These are phyloP conservation scores for Chydorus sphaericus DNA, from an alignment of 2,888 invertebrate species.

Conservation along the genomic window DNA sequence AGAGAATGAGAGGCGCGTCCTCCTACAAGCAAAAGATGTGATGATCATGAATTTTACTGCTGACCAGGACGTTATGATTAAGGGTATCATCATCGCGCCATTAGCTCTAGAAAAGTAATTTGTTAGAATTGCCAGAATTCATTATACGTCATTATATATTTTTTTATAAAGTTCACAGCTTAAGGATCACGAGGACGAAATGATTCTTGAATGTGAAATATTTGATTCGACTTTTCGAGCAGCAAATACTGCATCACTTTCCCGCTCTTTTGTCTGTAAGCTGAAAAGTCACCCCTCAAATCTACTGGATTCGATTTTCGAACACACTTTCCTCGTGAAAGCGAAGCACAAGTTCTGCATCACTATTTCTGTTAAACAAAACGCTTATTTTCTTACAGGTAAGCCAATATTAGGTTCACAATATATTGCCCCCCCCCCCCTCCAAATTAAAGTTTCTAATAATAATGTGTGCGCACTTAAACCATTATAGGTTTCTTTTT, in stretches of 20 bases:
- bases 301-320: slow-evolving; percentile 64
- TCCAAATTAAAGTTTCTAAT: no score
- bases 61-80: slow-evolving; percentile 60
- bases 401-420: no score
- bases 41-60: slow-evolving; percentile 68
- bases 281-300: no score
- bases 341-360: slow-evolving; percentile 62
- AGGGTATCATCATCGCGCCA: slow-evolving; percentile 42
- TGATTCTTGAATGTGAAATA: no score
- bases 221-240: no score
- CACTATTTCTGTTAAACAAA: slow-evolving; percentile 65
- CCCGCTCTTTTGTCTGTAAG: no score
- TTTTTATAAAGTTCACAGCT: not conserved
- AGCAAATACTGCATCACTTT: slow-evolving; percentile 65
- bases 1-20: no score
- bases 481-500: no score
- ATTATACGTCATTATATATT: not conserved
- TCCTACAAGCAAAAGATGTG: slow-evolving; percentile 58
- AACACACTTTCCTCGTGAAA: slow-evolving; percentile 61
- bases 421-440: no score
- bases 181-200: no score
- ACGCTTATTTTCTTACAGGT: slow-evolving; percentile 67
- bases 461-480: no score
- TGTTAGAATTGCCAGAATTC: not conserved
- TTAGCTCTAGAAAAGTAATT: slow-evolving; percentile 39